phyloP scores from a whole-genome alignment of 2,888 invertebrate species.

The Torymus auratus region DNA sequence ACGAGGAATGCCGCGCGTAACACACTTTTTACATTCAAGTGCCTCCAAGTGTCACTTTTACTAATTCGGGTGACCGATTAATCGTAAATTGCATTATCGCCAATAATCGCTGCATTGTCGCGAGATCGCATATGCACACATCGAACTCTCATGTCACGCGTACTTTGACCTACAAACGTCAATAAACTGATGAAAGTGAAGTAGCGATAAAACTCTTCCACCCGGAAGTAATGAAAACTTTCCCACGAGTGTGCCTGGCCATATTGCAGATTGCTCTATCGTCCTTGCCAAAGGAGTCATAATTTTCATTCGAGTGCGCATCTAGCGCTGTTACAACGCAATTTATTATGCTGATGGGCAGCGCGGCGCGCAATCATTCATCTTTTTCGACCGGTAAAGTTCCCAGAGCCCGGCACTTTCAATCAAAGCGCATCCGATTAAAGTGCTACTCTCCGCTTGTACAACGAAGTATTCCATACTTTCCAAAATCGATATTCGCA shows the following conservation, averaged over 20 bases:
- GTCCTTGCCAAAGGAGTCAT: slow-evolving; percentile 10
- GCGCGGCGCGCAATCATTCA: slow-evolving; percentile 6
- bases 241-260: neutral
- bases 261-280: neutral
- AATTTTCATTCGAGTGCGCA: neutral
- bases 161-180: too few relatives aligned
- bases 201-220: neutral
- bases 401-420: slow-evolving; percentile 35
- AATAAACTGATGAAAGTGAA: too few relatives aligned
- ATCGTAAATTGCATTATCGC: neutral
- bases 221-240: slow-evolving; percentile 6
- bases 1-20: too few relatives aligned
- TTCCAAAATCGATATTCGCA: slow-evolving; percentile 27
- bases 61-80: too few relatives aligned
- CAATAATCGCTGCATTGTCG: neutral
- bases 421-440: slow-evolving; percentile 44
- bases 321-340: neutral
- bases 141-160: too few relatives aligned
- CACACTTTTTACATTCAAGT: too few relatives aligned
- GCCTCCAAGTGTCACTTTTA: neutral
- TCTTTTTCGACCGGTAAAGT: slow-evolving; percentile 31
- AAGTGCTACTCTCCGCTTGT: slow-evolving; percentile 26
- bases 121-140: too few relatives aligned
- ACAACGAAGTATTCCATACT: slow-evolving; percentile 31
- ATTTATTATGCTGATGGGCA: slow-evolving; percentile 35